A percentile compares a stretch with the other conserved stretches of the same genome.
Conservation (phyloP, 2,797 vertebrate genomes). For the Amniataba percoides region DNA sequence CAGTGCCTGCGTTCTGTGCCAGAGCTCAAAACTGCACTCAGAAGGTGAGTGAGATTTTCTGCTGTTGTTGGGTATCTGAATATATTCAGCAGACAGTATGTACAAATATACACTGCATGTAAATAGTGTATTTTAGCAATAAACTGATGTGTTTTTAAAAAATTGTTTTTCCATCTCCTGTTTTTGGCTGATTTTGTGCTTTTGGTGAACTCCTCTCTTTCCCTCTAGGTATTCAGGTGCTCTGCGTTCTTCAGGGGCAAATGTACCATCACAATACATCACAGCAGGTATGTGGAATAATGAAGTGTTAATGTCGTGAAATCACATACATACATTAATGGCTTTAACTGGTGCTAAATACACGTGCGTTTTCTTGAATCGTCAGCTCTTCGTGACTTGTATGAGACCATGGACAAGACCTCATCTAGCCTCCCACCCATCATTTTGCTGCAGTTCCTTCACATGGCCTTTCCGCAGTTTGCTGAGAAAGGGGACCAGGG, state of each 20-base stretch:
- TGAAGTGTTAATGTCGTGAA: background rate
- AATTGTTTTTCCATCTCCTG: too few species aligned
- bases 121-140: too few species aligned
- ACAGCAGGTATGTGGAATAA: slow-evolving; percentile 91
- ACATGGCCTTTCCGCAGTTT: slow-evolving; percentile 99
- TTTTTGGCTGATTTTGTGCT: background rate
- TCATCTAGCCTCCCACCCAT: slow-evolving; percentile 98
- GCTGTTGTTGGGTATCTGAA: background rate
- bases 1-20: slow-evolving; percentile 99
- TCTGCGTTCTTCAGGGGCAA: slow-evolving; percentile 95
- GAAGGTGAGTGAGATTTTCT: slow-evolving; percentile 83
- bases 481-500: slow-evolving; percentile 99
- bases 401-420: slow-evolving; percentile 99
- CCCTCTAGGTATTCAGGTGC: slow-evolving; percentile 93
- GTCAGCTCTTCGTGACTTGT: slow-evolving; percentile 96
- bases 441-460: slow-evolving; percentile 98
- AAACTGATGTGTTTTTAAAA: too few species aligned
- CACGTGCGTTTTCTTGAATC: slow-evolving; percentile 42
- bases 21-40: slow-evolving; percentile 95
- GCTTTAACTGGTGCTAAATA: background rate
- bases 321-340: too few species aligned
- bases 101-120: background rate
- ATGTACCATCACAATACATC: slow-evolving; percentile 97
- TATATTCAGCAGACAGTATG: background rate
- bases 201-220: slow-evolving; percentile 20